Evolutionary conservation across 2,888 invertebrate genomes (phyloP).

Genomic region (Acanthopleura granulata): DNA sequence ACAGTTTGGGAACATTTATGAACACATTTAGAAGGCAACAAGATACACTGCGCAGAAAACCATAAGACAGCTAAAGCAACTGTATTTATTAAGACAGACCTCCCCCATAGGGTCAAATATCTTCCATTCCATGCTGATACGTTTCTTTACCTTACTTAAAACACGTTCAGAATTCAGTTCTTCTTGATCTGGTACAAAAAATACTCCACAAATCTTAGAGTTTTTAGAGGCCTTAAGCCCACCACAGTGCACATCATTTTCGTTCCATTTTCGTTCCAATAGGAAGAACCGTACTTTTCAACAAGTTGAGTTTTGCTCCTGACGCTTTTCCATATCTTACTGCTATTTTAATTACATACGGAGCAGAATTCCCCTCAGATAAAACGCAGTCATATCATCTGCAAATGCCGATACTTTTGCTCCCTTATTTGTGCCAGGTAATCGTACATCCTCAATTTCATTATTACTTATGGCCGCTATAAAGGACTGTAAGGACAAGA

Average conservation of each 20-base stretch:
- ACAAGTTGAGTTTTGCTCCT: constrained; percentile 32
- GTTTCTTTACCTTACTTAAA: not conserved
- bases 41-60: not conserved
- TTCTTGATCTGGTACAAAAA: not conserved
- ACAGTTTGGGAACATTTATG: not conserved
- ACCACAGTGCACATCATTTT: not conserved
- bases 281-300: constrained; percentile 28
- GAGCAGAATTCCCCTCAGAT: constrained; percentile 2
- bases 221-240: not conserved
- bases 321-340: constrained; percentile 24
- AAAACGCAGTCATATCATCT: constrained; percentile 22
- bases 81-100: not conserved
- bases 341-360: constrained; percentile 15
- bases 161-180: not conserved
- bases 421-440: constrained; percentile 21
- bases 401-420: constrained; percentile 24
- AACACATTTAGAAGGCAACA: not conserved
- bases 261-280: not conserved
- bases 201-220: constrained; percentile 8
- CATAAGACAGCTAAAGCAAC: constrained; percentile 3
- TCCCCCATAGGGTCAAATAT: constrained; percentile 7
- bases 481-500: not conserved
- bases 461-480: not conserved
- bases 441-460: constrained; percentile 23
- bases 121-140: not conserved